Conservation (phyloP, 2,797 vertebrate species). For the Xiphorhynchus erythropygius region DNA sequence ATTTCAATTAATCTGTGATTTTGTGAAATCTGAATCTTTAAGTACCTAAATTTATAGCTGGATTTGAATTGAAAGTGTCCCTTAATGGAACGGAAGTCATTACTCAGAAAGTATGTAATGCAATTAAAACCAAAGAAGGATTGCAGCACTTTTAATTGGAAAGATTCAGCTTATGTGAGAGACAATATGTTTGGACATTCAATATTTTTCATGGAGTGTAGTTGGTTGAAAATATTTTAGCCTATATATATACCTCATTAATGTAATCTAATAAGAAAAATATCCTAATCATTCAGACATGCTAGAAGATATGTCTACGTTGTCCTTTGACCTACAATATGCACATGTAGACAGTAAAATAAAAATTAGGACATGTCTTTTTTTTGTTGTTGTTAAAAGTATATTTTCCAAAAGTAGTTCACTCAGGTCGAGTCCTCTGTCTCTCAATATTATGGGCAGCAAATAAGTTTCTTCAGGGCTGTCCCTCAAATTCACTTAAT, state of each 20-base stretch:
- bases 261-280: not conserved
- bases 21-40: not conserved
- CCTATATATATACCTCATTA: not conserved
- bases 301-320: not conserved
- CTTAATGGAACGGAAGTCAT: not conserved
- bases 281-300: not conserved
- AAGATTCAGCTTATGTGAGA: not conserved
- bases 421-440: not conserved
- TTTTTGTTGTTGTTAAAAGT: not conserved
- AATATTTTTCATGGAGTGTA: not conserved
- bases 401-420: not conserved
- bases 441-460: not conserved
- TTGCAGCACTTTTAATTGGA: not conserved
- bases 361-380: not conserved
- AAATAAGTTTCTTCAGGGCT: not conserved
- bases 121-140: slow-evolving; percentile 4
- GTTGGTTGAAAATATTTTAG: not conserved
- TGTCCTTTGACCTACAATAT: not conserved
- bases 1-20: not conserved
- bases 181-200: not conserved
- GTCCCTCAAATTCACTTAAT: not conserved
- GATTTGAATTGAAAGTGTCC: not conserved
- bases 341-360: not conserved
- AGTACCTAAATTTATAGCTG: not conserved
- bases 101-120: not conserved